Conservation (phyloP, 2,888 invertebrate genomes). For the Unio pictorum region DNA sequence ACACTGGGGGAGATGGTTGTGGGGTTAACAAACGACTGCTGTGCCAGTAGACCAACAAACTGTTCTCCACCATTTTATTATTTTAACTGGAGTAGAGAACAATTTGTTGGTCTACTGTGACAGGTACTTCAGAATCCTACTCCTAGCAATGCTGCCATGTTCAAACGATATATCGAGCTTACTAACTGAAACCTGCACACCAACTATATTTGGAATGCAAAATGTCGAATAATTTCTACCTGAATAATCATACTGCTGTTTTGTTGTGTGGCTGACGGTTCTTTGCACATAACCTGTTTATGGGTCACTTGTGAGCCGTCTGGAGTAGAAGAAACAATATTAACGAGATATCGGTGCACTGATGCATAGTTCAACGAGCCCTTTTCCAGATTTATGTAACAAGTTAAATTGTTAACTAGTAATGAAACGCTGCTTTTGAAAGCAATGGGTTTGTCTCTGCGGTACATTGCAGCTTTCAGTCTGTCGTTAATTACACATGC, state of each 20-base stretch:
- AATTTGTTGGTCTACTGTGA: too few species aligned
- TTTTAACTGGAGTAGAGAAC: too few species aligned
- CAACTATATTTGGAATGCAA: not conserved
- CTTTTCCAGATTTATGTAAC: conserved; percentile 57
- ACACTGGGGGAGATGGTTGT: too few species aligned
- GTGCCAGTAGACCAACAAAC: too few species aligned
- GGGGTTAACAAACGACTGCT: too few species aligned
- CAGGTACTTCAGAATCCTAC: too few species aligned
- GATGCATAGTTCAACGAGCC: conserved; percentile 63
- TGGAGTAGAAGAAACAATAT: conserved; percentile 58
- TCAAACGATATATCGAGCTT: too few species aligned
- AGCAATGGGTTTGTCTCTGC: conserved; percentile 60
- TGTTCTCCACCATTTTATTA: too few species aligned
- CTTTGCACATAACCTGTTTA: conserved; percentile 66
- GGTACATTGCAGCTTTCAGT: conserved; percentile 50
- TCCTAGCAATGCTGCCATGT: too few species aligned
- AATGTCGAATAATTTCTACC: conserved; percentile 32
- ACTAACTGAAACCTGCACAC: too few species aligned
- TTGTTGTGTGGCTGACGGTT: conserved; percentile 63
- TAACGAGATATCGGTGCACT: conserved; percentile 66
- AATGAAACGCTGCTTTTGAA: conserved; percentile 66
- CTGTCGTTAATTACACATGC: conserved; percentile 10
- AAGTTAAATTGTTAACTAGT: conserved; percentile 64
- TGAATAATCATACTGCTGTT: conserved; percentile 64
- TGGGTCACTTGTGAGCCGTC: conserved; percentile 64